Conservation (phyloP, 1,140 invertebrate genomes). For the Mya arenaria region DNA sequence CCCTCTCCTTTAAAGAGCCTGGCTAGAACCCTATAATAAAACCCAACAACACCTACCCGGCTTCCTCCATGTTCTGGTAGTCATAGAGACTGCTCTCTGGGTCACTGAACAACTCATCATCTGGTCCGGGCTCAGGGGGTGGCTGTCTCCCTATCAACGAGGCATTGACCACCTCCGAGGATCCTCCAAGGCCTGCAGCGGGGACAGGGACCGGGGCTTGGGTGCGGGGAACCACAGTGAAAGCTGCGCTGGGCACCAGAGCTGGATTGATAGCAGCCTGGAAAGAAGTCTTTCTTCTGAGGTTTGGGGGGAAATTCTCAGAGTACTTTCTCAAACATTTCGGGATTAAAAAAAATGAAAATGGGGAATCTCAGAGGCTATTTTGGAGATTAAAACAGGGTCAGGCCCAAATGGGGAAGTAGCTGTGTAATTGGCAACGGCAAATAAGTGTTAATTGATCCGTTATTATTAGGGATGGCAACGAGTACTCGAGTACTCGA, state of each 20-base stretch:
- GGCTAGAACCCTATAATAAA: too few species aligned
- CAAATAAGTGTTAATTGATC: too few species aligned
- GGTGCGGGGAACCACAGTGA: constrained; percentile 68
- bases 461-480: too few species aligned
- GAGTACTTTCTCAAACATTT: background rate
- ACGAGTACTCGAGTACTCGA: too few species aligned
- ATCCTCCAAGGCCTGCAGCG: constrained; percentile 54
- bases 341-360: background rate
- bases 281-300: too few species aligned
- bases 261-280: constrained; percentile 68
- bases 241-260: constrained; percentile 66
- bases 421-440: too few species aligned
- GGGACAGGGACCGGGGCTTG: constrained; percentile 62
- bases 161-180: constrained; percentile 61
- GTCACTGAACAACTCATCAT: constrained; percentile 68
- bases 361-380: background rate
- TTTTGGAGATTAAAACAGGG: background rate
- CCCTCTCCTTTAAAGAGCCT: too few species aligned
- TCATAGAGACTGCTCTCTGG: constrained; percentile 77
- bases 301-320: background rate
- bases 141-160: constrained; percentile 58
- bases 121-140: constrained; percentile 21
- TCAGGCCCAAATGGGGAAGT: background rate
- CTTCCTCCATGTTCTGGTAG: constrained; percentile 73
- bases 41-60: constrained; percentile 54